These are phyloP conservation scores for Musca vetustissima DNA, from an alignment of 1,140 invertebrate genomes.

Conservation along the genomic window DNA sequence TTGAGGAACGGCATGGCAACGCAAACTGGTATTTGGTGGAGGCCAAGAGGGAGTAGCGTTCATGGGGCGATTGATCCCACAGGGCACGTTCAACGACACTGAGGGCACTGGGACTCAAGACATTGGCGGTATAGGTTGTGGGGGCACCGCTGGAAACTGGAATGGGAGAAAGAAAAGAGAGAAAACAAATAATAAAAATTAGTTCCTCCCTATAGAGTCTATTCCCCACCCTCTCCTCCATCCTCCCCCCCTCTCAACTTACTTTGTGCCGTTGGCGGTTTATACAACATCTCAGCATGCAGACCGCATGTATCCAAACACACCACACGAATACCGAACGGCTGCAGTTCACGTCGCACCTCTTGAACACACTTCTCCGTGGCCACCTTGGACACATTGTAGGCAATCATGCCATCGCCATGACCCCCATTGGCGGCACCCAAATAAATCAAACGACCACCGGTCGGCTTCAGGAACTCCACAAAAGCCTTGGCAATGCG, in stretches of 20 bases:
- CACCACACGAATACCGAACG: constrained; percentile 72
- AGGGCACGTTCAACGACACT: constrained; percentile 52
- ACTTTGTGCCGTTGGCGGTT: constrained; percentile 60
- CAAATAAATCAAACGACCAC: constrained; percentile 65
- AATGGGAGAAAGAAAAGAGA: constrained; percentile 14
- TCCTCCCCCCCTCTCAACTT: constrained; percentile 52
- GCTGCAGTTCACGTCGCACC: constrained; percentile 66
- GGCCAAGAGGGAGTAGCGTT: constrained; percentile 48
- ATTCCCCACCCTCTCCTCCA: too few relatives aligned
- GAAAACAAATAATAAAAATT: constrained; percentile 2
- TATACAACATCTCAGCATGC: constrained; percentile 65
- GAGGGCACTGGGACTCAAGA: constrained; percentile 46
- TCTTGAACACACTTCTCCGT: constrained; percentile 74
- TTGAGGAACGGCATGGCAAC: constrained; percentile 55
- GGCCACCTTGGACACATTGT: constrained; percentile 67
- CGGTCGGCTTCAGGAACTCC: constrained; percentile 62
- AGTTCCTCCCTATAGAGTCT: too few relatives aligned
- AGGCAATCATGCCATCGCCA: constrained; percentile 63
- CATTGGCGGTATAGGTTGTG: constrained; percentile 54
- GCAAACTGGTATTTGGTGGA: constrained; percentile 52
- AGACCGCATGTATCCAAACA: constrained; percentile 72
- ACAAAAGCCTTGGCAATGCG: constrained; percentile 74
- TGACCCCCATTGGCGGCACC: constrained; percentile 52
- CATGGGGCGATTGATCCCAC: constrained; percentile 49
- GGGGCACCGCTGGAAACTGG: constrained; percentile 44